Base-by-base conservation (phyloP, 1,140 invertebrate genomes). In the Bombyx mandarina region DNA sequence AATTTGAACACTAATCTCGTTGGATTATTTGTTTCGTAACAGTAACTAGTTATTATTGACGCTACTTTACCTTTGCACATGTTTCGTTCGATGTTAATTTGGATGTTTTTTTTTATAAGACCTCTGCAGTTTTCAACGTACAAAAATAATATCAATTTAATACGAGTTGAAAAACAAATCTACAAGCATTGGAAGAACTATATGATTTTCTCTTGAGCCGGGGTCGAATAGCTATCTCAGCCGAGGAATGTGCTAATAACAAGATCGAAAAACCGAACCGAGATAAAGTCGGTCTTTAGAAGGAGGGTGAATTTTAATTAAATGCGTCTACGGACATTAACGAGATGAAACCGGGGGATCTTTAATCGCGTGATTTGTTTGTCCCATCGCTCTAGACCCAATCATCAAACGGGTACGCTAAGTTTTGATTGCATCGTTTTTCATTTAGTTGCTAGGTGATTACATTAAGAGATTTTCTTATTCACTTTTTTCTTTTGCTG, bases 241-340 rank as follows among this genome's bases (percentile, higher is more conserved):
- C 60, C 54, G 61, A 63, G 69, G 79, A 82, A 80, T 80, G 74
- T 70, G 77, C 72, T 80, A 80, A 82, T 82, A 80, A 79, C 75
- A 64, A 75, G 71, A 69, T 65, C 68, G 64, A 69, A 70, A 76
- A 76, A 69, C 73, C 62, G 65, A 58, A 63, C 65, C 64, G 69
- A 75, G 73, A 77, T 77, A 71, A 72, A 74, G 69, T 73, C 66
- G 56, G 65, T 56, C 58, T 54, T 52, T 46, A 35, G 26, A 46
- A 47, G 65, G 70, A 74, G 77, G 79, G 79, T 78, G 75, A 73
- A 75, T 82, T 82, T 82, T 82, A 82, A 82, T 82, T 80, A 82
- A 82, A 82, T 74, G 72, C 71, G 71, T 70, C 73, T 72, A 69
- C 62, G 75, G 58, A 72, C 73, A 73, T 77, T 82, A 82, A 80